Base-by-base conservation (phyloP, 2,113 vertebrate species). In the Thamnaconus septentrionalis region DNA sequence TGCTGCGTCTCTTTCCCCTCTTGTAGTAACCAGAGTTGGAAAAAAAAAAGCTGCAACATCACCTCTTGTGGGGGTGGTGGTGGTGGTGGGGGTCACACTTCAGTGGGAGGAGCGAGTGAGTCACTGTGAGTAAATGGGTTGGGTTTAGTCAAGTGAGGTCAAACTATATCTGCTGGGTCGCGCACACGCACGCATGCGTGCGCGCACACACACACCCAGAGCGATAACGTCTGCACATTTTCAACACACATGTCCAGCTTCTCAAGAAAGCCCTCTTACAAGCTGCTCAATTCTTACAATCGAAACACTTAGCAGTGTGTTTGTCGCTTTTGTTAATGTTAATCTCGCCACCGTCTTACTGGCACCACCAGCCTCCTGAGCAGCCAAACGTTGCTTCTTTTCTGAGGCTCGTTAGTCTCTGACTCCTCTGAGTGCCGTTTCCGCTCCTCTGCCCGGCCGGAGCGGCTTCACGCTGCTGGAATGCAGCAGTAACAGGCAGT, bases 401-500 rank as follows among this genome's bases (percentile, higher is more conserved):
- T 48, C 11, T 9, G 47, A 48, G 47, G 2, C 9, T 5, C 10
- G 48, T 8, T 50, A 50, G 71, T 70, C 48, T 60, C 64, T 68
- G 10, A 73, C 76, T 58, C 53, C 62, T 75, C 56, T 52, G 70
- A 70, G 18, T 31, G 18, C 18, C 73, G 75, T 79, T 82, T 74
- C 53, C 62, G 64, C 69, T 75, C 56, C 71, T 83, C 68, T 71
- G 61, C 54, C 44, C 54, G 40, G 59, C 54, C 59, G 47, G 61
- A 74, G 77, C 64, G 46, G 76, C 58, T 85, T 88, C 91, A 88
- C 80, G 58, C 69, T 73, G 85, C 66, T 79, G 89, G 90, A 89
- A 90, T 90, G 85, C 49, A 75, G 67, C 78, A 71, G 86, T 89
- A 89, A 80, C 84, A 90, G 85, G 83, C 88, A 69, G 85, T 87